Conservation (phyloP, 2,888 invertebrate genomes). For the Nomada ruficornis region DNA sequence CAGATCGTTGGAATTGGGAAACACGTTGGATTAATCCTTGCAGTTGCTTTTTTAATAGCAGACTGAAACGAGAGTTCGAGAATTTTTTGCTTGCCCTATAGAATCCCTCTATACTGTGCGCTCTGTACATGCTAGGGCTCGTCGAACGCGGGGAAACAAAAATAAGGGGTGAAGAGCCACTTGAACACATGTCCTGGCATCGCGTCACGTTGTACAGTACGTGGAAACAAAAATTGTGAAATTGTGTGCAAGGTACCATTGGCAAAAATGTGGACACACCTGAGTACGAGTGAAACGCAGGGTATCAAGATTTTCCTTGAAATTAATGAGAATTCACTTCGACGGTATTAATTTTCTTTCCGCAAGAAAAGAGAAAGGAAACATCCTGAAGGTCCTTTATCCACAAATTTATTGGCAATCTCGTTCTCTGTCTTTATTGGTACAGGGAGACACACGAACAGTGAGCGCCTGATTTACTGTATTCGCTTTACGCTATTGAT, state of each 20-base stretch:
- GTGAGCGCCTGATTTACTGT: not conserved
- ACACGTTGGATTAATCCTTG: no score
- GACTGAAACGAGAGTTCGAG: not conserved
- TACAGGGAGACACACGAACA: slow-evolving; percentile 4
- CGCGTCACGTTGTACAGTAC: not conserved
- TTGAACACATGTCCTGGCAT: not conserved
- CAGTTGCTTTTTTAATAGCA: not conserved
- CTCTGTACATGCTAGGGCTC: not conserved
- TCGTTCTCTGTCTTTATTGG: not conserved
- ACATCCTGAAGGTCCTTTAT: not conserved
- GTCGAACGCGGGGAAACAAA: not conserved
- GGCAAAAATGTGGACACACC: slow-evolving; percentile 43
- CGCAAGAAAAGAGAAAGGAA: no score
- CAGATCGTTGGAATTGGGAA: no score
- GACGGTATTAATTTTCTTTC: no score
- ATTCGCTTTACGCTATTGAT: not conserved
- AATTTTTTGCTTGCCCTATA: not conserved
- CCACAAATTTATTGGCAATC: slow-evolving; percentile 2
- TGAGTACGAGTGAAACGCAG: slow-evolving; percentile 29
- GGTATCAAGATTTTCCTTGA: not conserved
- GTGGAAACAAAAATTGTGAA: no score
- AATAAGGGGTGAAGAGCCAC: not conserved
- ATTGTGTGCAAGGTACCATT: not conserved
- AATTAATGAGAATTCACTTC: slow-evolving; percentile 48
- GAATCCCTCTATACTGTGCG: not conserved